These are phyloP conservation scores for Gavialis gangeticus DNA, from an alignment of 2,113 vertebrate genomes.

Conservation along the genomic window DNA sequence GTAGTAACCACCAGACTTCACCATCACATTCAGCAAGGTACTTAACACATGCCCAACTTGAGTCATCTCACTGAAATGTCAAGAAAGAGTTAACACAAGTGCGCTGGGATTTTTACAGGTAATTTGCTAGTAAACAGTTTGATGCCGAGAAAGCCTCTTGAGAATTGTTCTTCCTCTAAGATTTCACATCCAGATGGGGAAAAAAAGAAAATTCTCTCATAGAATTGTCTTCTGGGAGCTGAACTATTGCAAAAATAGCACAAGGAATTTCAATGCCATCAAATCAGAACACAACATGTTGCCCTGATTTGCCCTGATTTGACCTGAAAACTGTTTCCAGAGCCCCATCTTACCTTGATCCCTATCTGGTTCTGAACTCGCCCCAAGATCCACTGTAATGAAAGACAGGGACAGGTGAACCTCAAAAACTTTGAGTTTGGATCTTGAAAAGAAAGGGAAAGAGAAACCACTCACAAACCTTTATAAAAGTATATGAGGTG, in stretches of 20 bases:
- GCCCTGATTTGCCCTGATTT: background rate
- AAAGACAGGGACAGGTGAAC: background rate
- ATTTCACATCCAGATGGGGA: background rate
- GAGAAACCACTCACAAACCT: rapidly evolving
- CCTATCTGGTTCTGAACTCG: background rate
- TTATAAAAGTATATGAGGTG: rapidly evolving
- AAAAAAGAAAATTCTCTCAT: no score
- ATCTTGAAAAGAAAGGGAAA: background rate
- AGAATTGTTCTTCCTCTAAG: background rate
- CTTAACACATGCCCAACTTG: background rate
- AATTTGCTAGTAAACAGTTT: background rate
- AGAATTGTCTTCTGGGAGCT: background rate
- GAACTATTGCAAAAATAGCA: background rate
- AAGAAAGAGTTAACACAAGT: background rate
- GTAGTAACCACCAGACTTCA: background rate
- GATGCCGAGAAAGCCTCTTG: background rate
- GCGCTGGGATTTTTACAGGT: background rate
- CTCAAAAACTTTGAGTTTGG: background rate
- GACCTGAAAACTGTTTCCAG: background rate
- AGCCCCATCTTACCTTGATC: background rate
- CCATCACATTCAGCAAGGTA: background rate
- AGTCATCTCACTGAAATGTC: background rate
- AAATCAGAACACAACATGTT: background rate
- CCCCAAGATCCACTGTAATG: background rate
- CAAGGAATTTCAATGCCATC: background rate